Percentiles rank a stretch among this genome's conserved stretches.
phyloP scores from a whole-genome alignment of 1,140 invertebrate species.

The Copidosoma floridanum region DNA sequence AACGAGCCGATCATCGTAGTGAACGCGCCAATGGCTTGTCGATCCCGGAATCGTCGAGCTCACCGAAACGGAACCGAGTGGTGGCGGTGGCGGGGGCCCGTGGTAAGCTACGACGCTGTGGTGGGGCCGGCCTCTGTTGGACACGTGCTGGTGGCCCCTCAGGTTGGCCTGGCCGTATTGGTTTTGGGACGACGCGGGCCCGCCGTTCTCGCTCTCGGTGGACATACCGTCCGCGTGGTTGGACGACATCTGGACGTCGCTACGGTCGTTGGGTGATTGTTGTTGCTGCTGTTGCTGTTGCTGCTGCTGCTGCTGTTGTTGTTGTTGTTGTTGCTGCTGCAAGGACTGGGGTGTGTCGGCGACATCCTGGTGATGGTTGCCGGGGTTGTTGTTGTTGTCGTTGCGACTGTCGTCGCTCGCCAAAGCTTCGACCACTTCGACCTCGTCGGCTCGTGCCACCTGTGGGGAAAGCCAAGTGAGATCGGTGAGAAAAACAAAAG shows the following conservation, averaged over 20 bases:
- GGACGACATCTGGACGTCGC: slow-evolving; percentile 53
- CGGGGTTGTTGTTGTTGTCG: slow-evolving; percentile 30
- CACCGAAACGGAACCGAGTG: slow-evolving; percentile 34
- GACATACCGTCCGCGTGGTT: slow-evolving; percentile 27
- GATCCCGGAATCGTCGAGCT: too few relatives aligned
- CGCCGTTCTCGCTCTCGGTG: slow-evolving; percentile 43
- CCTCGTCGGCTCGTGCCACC: slow-evolving; percentile 60
- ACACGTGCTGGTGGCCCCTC: slow-evolving; percentile 43
- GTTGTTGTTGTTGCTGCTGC: slow-evolving; percentile 17
- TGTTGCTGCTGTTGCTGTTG: slow-evolving; percentile 15
- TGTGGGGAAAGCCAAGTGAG: slow-evolving; percentile 44
- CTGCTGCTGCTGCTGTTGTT: not conserved
- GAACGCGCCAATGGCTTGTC: too few relatives aligned
- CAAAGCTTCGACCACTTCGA: slow-evolving; percentile 65
- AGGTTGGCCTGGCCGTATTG: slow-evolving; percentile 9
- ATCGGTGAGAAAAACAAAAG: too few relatives aligned
- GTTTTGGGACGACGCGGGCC: slow-evolving; percentile 37
- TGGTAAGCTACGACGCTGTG: slow-evolving; percentile 62
- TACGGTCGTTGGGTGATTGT: slow-evolving; percentile 35
- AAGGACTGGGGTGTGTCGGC: slow-evolving; percentile 65
- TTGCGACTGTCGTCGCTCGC: slow-evolving; percentile 58
- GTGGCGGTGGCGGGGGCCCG: slow-evolving; percentile 64
- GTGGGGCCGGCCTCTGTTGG: slow-evolving; percentile 51
- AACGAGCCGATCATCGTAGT: too few relatives aligned
- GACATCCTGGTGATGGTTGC: slow-evolving; percentile 48